A percentile compares a stretch with the other conserved stretches of the same genome.
phyloP scores from a whole-genome alignment of 2,888 invertebrate genomes.

The Lapara coniferarum region DNA sequence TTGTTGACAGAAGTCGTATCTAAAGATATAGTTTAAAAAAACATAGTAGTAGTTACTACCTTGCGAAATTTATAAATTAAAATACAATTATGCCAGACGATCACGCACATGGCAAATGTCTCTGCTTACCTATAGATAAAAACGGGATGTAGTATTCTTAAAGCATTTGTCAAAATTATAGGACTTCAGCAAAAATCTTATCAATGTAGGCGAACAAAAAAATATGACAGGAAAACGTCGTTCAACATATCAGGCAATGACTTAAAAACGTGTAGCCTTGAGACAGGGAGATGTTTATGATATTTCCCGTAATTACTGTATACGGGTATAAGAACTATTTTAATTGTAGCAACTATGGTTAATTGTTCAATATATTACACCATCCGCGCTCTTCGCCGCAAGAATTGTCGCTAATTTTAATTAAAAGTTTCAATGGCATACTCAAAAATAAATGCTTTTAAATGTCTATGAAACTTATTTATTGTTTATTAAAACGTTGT shows the following conservation, averaged over 20 bases:
- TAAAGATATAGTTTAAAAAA: too few relatives aligned
- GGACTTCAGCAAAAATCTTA: not conserved
- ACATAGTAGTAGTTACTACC: too few relatives aligned
- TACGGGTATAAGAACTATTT: constrained; percentile 50
- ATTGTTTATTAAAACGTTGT: too few relatives aligned
- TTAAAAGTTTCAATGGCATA: constrained; percentile 30
- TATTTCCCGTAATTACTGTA: constrained; percentile 76
- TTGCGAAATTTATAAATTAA: too few relatives aligned
- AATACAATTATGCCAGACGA: too few relatives aligned
- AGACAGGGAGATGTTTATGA: constrained; percentile 62
- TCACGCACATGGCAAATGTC: too few relatives aligned
- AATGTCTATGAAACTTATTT: too few relatives aligned
- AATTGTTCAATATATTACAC: constrained; percentile 49
- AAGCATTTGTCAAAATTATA: not conserved
- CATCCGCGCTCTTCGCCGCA: constrained; percentile 42
- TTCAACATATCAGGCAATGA: constrained; percentile 48
- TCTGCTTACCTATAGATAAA: too few relatives aligned
- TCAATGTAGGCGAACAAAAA: constrained; percentile 49
- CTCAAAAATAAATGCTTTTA: not conserved
- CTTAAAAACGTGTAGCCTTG: constrained; percentile 43
- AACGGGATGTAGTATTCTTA: too few relatives aligned
- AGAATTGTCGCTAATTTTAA: constrained; percentile 39
- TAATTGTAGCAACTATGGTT: constrained; percentile 55
- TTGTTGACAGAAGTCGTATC: too few relatives aligned
- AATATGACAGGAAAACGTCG: constrained; percentile 66